These are phyloP conservation scores for Stigmatopora argus DNA, from an alignment of 2,113 vertebrate species.

Conservation along the genomic window DNA sequence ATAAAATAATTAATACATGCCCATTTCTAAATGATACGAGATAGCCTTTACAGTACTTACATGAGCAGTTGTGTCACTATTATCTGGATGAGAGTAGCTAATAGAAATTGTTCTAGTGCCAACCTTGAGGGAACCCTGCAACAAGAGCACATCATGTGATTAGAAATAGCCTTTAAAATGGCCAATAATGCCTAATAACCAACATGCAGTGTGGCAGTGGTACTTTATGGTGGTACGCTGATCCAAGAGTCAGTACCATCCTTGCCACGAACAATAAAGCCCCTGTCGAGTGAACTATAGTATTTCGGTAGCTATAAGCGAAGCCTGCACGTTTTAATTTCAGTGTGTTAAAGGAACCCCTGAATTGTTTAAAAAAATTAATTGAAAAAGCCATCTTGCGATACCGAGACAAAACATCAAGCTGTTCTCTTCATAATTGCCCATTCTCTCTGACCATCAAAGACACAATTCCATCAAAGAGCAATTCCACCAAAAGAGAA, in stretches of 20 bases:
- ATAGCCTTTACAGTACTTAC: conserved; percentile 31
- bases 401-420: neutral
- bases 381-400: neutral
- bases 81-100: conserved; percentile 77
- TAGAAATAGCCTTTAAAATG: conserved; percentile 1
- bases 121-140: conserved; percentile 88
- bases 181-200: conserved; percentile 29
- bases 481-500: conserved; percentile 1
- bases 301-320: conserved; percentile 14
- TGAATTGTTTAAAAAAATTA: neutral
- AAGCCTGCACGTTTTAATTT: conserved; percentile 7
- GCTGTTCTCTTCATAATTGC: neutral
- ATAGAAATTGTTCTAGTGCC: conserved; percentile 83
- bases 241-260: conserved; percentile 16
- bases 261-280: conserved; percentile 12
- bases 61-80: conserved; percentile 42
- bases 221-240: conserved; percentile 23
- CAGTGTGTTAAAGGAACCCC: conserved; percentile 3
- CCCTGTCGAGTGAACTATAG: conserved; percentile 5
- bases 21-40: neutral
- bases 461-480: conserved; percentile 2
- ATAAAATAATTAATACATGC: neutral
- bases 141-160: conserved; percentile 52
- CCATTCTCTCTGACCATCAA: conserved; percentile 11
- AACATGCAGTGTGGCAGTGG: conserved; percentile 59